These are phyloP conservation scores for Eilema sororculum DNA, from an alignment of 2,888 invertebrate genomes.

Conservation along the genomic window DNA sequence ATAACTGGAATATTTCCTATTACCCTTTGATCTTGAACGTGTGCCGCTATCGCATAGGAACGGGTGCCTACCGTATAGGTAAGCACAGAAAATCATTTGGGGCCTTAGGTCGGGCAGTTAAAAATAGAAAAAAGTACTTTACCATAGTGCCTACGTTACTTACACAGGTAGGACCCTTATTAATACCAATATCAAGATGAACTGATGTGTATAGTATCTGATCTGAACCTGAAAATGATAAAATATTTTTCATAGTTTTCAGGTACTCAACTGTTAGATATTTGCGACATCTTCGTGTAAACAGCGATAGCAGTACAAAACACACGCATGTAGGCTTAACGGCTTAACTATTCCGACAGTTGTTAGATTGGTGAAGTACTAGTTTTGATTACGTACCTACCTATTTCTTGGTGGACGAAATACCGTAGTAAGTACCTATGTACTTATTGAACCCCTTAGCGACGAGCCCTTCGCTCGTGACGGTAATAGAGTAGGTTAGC, in stretches of 20 bases:
- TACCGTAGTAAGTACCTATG: no score
- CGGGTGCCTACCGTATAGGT: not conserved
- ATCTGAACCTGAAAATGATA: not conserved
- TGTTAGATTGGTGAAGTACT: not conserved
- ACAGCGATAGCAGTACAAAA: not conserved
- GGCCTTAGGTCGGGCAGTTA: no score
- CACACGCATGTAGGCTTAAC: not conserved
- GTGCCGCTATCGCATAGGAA: not conserved
- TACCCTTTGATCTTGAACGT: not conserved
- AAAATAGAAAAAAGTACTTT: no score
- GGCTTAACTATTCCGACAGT: not conserved
- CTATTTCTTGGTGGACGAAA: no score
- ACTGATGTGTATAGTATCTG: no score
- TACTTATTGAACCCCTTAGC: no score
- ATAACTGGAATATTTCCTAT: not conserved
- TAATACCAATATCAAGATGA: no score
- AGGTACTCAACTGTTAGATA: not conserved
- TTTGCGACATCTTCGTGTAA: not conserved
- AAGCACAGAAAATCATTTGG: no score
- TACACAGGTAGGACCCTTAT: no score
- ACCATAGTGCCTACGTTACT: no score
- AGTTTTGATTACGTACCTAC: not conserved
- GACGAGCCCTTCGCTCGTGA: no score
- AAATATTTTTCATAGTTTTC: not conserved
- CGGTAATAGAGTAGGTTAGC: no score